Evolutionary conservation across 2,888 invertebrate genomes (phyloP).

Genomic region (Meta bourneti): DNA sequence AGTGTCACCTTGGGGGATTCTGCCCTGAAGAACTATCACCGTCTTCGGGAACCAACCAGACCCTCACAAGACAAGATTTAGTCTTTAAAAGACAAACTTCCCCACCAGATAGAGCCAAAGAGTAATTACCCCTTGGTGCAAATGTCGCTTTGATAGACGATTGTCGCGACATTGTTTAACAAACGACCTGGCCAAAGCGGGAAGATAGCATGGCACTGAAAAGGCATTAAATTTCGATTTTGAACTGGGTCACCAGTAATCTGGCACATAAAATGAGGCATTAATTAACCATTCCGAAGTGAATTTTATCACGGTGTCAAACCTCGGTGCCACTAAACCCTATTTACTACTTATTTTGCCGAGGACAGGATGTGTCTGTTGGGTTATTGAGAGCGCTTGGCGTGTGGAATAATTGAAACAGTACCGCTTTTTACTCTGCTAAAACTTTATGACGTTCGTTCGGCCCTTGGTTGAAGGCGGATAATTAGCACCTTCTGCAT

Average conservation of each 20-base stretch:
- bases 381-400: background rate
- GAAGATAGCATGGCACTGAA: background rate
- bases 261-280: background rate
- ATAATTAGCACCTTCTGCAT: background rate
- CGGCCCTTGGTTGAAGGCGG: background rate
- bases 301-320: background rate
- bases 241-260: conserved; percentile 6
- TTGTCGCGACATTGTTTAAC: conserved; percentile 11
- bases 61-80: background rate
- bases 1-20: background rate
- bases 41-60: background rate
- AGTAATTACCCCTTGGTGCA: conserved; percentile 20
- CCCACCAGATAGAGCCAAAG: background rate
- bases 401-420: background rate
- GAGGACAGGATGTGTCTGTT: background rate
- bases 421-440: background rate
- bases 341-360: background rate
- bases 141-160: conserved; percentile 20
- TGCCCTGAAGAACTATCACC: background rate
- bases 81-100: background rate
- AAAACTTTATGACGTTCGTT: background rate
- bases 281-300: conserved; percentile 20
- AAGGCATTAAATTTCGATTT: conserved; percentile 34
- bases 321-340: conserved; percentile 1
- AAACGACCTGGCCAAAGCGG: background rate